Percentiles rank a stretch among this genome's conserved stretches.
phyloP scores from a whole-genome alignment of 2,888 invertebrate genomes.

The Malthinus flaveolus region DNA sequence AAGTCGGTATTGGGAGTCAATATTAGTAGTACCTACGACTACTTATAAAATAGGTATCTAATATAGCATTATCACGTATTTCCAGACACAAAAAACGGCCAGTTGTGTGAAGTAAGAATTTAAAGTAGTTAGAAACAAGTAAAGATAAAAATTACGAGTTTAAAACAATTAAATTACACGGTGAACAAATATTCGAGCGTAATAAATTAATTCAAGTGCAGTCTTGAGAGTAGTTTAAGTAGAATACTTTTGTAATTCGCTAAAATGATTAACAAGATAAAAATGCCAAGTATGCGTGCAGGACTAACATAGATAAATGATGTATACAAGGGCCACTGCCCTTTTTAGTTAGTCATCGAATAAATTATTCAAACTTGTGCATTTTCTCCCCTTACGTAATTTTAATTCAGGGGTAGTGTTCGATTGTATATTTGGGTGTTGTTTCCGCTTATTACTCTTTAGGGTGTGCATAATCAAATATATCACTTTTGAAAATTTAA shows the following conservation, averaged over 20 bases:
- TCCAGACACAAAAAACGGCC: too few species aligned
- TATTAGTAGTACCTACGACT: too few species aligned
- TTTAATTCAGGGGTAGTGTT: slow-evolving; percentile 12
- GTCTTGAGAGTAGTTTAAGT: slow-evolving; percentile 4
- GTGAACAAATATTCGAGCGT: not conserved
- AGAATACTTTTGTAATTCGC: slow-evolving; percentile 1
- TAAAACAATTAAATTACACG: too few species aligned
- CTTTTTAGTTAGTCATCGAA: slow-evolving; percentile 22
- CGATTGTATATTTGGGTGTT: slow-evolving; percentile 11
- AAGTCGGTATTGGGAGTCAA: too few species aligned
- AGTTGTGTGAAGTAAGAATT: too few species aligned
- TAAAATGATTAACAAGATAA: slow-evolving; percentile 5
- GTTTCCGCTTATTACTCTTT: not conserved
- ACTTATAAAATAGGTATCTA: too few species aligned
- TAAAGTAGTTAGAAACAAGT: too few species aligned
- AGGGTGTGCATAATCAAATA: too few species aligned
- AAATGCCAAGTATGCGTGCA: slow-evolving; percentile 3
- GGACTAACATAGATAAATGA: slow-evolving; percentile 2
- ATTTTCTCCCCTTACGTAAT: slow-evolving; percentile 12
- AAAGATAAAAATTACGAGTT: too few species aligned
- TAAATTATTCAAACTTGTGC: slow-evolving; percentile 20
- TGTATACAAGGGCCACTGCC: slow-evolving; percentile 1
- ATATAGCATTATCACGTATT: too few species aligned
- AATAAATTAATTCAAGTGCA: slow-evolving; percentile 5
- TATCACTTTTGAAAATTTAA: too few species aligned